These are phyloP conservation scores for Andricus grossulariae DNA, from an alignment of 1,140 invertebrate genomes.

Conservation along the genomic window DNA sequence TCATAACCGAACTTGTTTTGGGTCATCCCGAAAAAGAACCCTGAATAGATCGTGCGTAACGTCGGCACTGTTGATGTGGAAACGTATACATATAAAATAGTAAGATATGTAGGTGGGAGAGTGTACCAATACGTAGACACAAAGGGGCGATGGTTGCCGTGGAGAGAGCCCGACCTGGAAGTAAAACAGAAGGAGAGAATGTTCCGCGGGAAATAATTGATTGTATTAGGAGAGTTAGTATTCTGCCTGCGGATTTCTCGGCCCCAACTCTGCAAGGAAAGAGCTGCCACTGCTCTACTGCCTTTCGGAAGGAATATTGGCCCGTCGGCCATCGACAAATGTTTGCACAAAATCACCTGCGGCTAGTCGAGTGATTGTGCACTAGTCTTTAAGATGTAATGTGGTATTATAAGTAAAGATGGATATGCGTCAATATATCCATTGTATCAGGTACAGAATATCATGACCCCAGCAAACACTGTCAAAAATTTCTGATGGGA, in stretches of 20 bases:
- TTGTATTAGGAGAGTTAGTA: constrained; percentile 74
- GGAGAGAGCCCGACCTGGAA: constrained; percentile 51
- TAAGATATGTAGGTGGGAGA: constrained; percentile 49
- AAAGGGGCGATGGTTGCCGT: constrained; percentile 49
- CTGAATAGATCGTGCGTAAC: neutral
- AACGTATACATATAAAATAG: constrained; percentile 49
- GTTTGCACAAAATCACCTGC: constrained; percentile 61
- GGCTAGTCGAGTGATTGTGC: constrained; percentile 39
- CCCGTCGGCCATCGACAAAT: constrained; percentile 56
- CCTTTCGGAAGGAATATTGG: constrained; percentile 35
- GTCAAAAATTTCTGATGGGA: too few relatives aligned
- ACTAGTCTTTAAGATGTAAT: neutral
- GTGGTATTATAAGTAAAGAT: too few relatives aligned
- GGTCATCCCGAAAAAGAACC: neutral
- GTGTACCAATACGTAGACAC: constrained; percentile 43
- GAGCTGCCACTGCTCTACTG: constrained; percentile 36
- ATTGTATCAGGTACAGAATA: too few relatives aligned
- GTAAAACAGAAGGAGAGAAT: constrained; percentile 68
- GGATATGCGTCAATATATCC: too few relatives aligned
- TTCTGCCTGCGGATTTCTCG: constrained; percentile 67
- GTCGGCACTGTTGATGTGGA: constrained; percentile 2
- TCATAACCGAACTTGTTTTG: neutral
- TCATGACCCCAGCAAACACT: too few relatives aligned
- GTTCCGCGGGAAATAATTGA: constrained; percentile 72
- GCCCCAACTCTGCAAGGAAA: constrained; percentile 32